Conservation (phyloP, 35 echinoderm and acorn worm genomes). For the Holothuria glaberrima region DNA sequence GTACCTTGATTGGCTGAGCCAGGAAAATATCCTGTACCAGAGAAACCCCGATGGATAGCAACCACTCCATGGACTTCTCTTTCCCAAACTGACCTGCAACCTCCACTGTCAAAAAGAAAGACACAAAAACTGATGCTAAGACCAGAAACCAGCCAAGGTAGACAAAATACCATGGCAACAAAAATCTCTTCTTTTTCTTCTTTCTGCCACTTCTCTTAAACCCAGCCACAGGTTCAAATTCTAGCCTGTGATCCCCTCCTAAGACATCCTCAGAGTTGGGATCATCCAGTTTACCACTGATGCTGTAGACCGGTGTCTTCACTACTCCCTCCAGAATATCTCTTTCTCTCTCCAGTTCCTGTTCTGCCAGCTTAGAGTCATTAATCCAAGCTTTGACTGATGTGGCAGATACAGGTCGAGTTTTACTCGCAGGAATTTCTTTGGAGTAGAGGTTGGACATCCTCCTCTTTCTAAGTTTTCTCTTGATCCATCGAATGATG, state of each 20-base stretch:
- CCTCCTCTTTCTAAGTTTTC: constrained; percentile 13
- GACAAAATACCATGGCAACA: constrained; percentile 83
- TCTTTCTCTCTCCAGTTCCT: constrained; percentile 25
- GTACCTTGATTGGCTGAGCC: constrained; percentile 93
- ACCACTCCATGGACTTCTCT: constrained; percentile 86
- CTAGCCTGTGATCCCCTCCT: not conserved
- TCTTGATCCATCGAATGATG: constrained; percentile 30
- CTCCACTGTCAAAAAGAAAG: constrained; percentile 87
- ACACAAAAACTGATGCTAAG: constrained; percentile 54
- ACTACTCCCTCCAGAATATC: constrained; percentile 39
- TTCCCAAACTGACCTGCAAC: constrained; percentile 85
- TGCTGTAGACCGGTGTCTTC: not conserved
- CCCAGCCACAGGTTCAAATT: constrained; percentile 48
- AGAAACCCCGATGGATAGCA: constrained; percentile 86
- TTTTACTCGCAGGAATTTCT: not conserved
- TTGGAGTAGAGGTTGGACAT: not conserved
- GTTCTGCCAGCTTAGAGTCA: not conserved
- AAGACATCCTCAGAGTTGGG: constrained; percentile 7
- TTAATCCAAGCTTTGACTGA: constrained; percentile 10
- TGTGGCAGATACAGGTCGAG: constrained; percentile 1
- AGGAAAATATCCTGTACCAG: constrained; percentile 90
- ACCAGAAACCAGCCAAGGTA: constrained; percentile 85
- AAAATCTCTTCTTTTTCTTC: constrained; percentile 82
- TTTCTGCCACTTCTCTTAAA: constrained; percentile 70
- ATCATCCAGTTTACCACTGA: constrained; percentile 9